Percentiles rank a stretch among this genome's conserved stretches.
These are phyloP conservation scores for Neofelis nebulosa DNA, from an alignment of 2,113 vertebrate species.

Conservation along the genomic window DNA sequence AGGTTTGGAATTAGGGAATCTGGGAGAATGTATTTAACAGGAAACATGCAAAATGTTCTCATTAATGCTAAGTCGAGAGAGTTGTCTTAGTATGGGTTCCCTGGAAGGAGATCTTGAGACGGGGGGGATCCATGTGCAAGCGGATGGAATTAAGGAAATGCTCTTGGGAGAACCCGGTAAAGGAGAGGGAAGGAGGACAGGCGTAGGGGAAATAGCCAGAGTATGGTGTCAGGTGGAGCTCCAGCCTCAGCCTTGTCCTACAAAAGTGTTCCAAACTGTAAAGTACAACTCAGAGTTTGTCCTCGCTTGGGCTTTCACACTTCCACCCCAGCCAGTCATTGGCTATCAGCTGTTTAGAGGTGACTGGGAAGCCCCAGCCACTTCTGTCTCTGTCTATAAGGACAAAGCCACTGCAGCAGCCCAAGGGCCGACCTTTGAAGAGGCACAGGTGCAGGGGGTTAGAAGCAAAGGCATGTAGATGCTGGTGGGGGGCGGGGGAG, in stretches of 20 bases:
- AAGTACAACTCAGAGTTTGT: neutral
- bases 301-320: accelerated
- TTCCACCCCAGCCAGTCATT: accelerated
- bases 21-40: neutral
- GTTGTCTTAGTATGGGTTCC: neutral
- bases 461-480: neutral
- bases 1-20: neutral
- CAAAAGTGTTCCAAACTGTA: neutral
- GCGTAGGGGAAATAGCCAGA: neutral
- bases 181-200: neutral
- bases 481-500: accelerated
- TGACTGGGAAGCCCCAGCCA: neutral
- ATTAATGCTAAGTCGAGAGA: neutral
- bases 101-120: neutral
- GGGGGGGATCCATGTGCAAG: too few relatives aligned
- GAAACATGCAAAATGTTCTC: neutral
- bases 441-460: neutral
- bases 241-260: neutral
- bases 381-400: neutral
- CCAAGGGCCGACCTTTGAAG: neutral
- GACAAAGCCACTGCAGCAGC: neutral
- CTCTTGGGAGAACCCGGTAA: neutral
- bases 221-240: neutral
- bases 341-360: neutral
- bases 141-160: neutral